Evolutionary conservation across 2,113 vertebrate species (phyloP).

Genomic region (Cryptomyrus ogoouensis): DNA sequence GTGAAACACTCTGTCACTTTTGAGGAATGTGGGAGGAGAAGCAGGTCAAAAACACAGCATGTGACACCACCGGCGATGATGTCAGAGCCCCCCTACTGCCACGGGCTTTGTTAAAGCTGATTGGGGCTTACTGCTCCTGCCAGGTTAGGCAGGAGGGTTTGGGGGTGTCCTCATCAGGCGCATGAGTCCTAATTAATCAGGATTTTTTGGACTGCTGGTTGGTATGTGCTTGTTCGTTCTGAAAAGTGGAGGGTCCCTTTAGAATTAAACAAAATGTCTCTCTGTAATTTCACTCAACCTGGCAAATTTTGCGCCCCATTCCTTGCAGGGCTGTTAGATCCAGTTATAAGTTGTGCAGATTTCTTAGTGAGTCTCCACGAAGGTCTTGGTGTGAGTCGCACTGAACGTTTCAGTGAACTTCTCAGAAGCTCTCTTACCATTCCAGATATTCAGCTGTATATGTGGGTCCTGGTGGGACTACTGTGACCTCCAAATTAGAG

Average conservation of each 20-base stretch:
- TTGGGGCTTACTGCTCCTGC: background rate
- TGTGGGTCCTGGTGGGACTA: background rate
- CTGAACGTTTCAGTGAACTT: background rate
- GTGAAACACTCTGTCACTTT: background rate
- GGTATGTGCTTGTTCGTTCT: background rate
- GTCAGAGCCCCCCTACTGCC: background rate
- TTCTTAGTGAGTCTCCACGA: background rate
- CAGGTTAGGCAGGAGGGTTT: background rate
- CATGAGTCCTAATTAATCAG: background rate
- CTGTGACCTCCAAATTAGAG: background rate
- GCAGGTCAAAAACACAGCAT: background rate
- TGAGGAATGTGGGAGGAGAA: background rate
- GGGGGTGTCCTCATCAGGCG: background rate
- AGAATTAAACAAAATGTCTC: background rate
- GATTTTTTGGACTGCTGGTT: background rate
- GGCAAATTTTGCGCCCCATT: background rate
- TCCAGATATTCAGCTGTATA: background rate
- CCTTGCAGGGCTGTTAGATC: background rate
- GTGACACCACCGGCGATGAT: background rate
- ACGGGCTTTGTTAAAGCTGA: background rate
- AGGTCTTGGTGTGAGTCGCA: background rate
- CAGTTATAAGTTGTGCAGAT: background rate
- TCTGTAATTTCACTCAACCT: background rate
- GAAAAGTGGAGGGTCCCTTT: background rate
- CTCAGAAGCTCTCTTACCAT: background rate